These are phyloP conservation scores for Chloroceryle aenea DNA, from an alignment of 2,113 vertebrate species.

Conservation along the genomic window DNA sequence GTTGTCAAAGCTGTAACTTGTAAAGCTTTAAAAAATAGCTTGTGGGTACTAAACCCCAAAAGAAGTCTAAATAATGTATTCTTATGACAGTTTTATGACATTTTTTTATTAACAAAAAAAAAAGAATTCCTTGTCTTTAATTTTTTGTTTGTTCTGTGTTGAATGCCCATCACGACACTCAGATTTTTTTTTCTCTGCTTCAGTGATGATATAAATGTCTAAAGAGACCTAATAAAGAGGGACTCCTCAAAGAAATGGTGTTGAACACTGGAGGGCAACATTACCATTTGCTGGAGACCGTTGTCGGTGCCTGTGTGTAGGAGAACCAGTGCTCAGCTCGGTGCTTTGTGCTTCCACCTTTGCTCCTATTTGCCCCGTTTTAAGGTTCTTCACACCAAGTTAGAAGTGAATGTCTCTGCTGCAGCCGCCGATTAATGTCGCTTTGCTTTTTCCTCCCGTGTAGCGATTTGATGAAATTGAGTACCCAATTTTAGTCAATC, in stretches of 20 bases:
- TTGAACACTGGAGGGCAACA: slow-evolving; percentile 52
- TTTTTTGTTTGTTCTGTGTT: neutral
- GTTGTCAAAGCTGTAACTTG: neutral
- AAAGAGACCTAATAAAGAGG: slow-evolving; percentile 13
- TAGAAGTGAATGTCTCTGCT: neutral
- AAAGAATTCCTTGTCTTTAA: neutral
- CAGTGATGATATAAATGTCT: slow-evolving; percentile 22
- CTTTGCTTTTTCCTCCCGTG: neutral
- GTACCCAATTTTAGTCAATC: neutral
- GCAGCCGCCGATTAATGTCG: neutral
- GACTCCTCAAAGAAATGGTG: slow-evolving; percentile 5
- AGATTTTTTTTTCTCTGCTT: neutral
- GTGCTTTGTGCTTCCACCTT: neutral
- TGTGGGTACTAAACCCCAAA: neutral
- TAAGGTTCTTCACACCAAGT: neutral
- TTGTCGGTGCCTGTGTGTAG: neutral
- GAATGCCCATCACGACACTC: neutral
- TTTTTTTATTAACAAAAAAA: neutral
- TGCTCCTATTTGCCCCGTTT: neutral
- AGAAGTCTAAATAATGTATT: neutral
- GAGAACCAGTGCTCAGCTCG: neutral
- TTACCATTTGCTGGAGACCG: neutral
- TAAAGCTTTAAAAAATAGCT: neutral
- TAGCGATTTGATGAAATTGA: neutral
- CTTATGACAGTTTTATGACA: too few relatives aligned